These are phyloP conservation scores for Drosophila gaucha DNA, from an alignment of 2,888 invertebrate species.

Conservation along the genomic window DNA sequence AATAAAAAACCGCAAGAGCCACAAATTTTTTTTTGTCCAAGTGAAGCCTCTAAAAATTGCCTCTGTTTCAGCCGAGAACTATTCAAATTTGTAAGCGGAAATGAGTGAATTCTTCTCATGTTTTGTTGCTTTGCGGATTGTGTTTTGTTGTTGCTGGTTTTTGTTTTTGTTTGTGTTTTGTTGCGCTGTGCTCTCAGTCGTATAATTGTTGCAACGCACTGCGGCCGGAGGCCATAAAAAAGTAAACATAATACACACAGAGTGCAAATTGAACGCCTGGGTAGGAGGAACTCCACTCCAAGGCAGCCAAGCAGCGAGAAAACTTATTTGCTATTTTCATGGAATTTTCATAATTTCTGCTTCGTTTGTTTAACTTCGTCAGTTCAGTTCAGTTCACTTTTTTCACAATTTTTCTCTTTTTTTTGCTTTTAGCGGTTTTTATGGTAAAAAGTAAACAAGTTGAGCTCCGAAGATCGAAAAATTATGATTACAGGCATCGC, in stretches of 20 bases:
- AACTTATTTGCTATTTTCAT: constrained; percentile 80
- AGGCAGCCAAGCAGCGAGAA: constrained; percentile 55
- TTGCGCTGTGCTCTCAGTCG: constrained; percentile 68
- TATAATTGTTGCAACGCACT: constrained; percentile 79
- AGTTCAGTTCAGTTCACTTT: constrained; percentile 21
- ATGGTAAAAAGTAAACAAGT: constrained; percentile 73
- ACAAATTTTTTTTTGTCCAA: constrained; percentile 10
- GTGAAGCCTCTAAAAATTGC: constrained; percentile 24
- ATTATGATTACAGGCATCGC: constrained; percentile 40
- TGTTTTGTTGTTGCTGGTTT: constrained; percentile 6
- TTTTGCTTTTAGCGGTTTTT: constrained; percentile 59
- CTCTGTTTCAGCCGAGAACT: constrained; percentile 27
- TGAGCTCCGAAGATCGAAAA: constrained; percentile 43
- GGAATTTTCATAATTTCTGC: constrained; percentile 80
- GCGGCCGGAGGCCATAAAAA: constrained; percentile 77
- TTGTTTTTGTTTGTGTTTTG: constrained; percentile 24
- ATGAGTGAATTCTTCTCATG: constrained; percentile 69
- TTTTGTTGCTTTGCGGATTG: constrained; percentile 57
- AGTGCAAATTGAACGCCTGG: constrained; percentile 20
- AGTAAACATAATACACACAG: constrained; percentile 63
- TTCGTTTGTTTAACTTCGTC: constrained; percentile 52
- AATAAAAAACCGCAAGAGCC: constrained; percentile 58
- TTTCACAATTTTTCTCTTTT: constrained; percentile 12
- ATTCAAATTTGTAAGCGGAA: constrained; percentile 69
- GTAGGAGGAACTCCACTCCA: constrained; percentile 10